Evolutionary conservation across 2,113 vertebrate genomes (phyloP), one percentile per base, ranked within the genome.

Genomic region (Heloderma charlesbogerti): DNA sequence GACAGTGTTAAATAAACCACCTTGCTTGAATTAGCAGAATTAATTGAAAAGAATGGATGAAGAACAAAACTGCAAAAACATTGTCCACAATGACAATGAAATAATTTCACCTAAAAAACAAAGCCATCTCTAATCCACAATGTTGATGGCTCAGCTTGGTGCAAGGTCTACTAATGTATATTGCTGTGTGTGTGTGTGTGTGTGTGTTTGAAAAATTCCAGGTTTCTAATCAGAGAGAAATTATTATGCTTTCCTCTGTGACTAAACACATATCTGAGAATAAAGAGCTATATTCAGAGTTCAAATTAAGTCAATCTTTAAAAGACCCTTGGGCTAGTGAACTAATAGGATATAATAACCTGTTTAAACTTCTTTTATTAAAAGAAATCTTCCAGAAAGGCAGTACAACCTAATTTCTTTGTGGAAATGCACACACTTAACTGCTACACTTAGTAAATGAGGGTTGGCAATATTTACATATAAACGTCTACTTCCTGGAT

Each of bases 251-350:
- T 95, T 82, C 91, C 84, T 95, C 90, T 87, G 83, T 87, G 94
- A 93, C 91, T 77, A 94, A 95, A 34, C 91, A 96, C 95, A 93
- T 94, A 92, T 82, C 77, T 60, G 51, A 95, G 94, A 95, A 95
- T 94, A 90, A 95, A 95, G 89, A 0, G 0, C 82, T 95, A 75
- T 91, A 95, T 94, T 88, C 20, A 90, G 57, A 94, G 92, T 87
- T 93, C 95, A 95, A 97, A 96, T 97, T 96, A 96, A 92, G 95
- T 95, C 95, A 94, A 25, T 95, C 93, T 95, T 93, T 94, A 82
- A 94, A 90, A 92, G 92, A 90, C 93, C 91, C 89, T 93, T 94
- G 88, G 93, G 91, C 93, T 92, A 90, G 83, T 94, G 95, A 96
- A 93, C 89, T 91, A 94, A 93, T 95, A 94, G 95, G 89, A 93